Percentiles rank a stretch among this genome's conserved stretches.
Conservation (phyloP, 2,797 vertebrate species). For the Diplodus puntazzo region DNA sequence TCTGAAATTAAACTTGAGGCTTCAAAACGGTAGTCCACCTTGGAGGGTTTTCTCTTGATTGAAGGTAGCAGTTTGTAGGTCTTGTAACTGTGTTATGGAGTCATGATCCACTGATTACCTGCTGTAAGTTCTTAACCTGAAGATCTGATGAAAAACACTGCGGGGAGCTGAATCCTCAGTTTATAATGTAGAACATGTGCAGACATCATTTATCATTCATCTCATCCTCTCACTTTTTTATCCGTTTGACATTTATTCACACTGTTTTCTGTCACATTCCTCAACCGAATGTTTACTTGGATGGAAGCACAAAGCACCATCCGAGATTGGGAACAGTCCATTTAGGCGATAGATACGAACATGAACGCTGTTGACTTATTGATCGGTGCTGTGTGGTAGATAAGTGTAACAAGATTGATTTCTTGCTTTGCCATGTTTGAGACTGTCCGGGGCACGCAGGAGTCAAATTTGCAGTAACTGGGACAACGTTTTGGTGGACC, state of each 20-base stretch:
- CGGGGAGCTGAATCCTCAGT: background rate
- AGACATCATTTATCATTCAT: background rate
- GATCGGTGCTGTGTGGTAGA: background rate
- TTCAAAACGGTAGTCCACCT: no score
- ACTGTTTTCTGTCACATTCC: background rate
- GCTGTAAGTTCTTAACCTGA: background rate
- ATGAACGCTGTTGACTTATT: background rate
- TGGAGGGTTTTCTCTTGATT: background rate
- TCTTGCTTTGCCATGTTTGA: background rate
- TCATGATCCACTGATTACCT: background rate
- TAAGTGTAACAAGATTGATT: background rate
- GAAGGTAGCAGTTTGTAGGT: background rate
- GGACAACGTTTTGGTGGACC: constrained; percentile 47
- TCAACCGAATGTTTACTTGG: background rate
- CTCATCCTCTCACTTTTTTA: background rate
- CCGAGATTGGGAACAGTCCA: background rate
- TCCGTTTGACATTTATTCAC: background rate
- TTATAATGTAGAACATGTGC: background rate
- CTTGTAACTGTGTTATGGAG: background rate
- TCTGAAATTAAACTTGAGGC: no score
- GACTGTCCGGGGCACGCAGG: constrained; percentile 9
- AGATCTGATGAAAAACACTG: background rate
- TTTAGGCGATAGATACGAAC: background rate
- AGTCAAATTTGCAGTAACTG: constrained; percentile 6
- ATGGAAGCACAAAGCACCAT: background rate